Base-by-base conservation (phyloP, 2,888 invertebrate genomes). In the Boloria euphrosyne region DNA sequence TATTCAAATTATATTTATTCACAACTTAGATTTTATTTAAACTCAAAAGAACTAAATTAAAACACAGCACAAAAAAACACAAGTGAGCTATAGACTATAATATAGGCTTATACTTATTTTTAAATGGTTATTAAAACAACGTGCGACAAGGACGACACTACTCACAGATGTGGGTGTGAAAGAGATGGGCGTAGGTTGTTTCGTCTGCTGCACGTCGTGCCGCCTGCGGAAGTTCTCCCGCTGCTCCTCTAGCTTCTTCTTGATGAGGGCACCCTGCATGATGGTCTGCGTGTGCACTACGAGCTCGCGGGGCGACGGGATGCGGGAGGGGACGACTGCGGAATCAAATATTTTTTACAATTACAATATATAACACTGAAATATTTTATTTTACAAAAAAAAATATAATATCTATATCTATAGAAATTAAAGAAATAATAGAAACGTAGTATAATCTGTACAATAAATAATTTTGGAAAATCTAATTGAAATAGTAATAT, bases 211-310 rank as follows among this genome's bases (percentile, higher is more conserved):
- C 68, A 71, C 63, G 84, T 96, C 96, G 85, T 96, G 97, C 69
- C 96, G 94, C 78, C 96, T 95, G 69, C 96, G 94, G 86, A 93
- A 97, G 85, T 96, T 96, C 86, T 97, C 97, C 64, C 95, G 94
- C 84, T 97, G 97, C 78, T 97, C 97, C 83, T 97, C 97, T 66
- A 97, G 90, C 86, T 97, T 97, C 92, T 97, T 96, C 90, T 97
- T 97, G 78, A 97, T 95, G 76, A 97, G 93, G 16, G 97, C 97
- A 77, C 94, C 94, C 87, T 97, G 97, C 94, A 97, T 95, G 75
- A 97, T 97, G 75, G 95, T 94, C 89, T 97, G 97, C 47, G 97
- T 96, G 87, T 97, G 97, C 71, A 95, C 96, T 67, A 96, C 95
- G 70, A 97, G 89, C 84, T 97, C 97, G 76, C 97, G 95, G 43